Percentiles rank a stretch among this genome's conserved stretches.
These are phyloP conservation scores for Carpatolechia fugitivella DNA, from an alignment of 2,888 invertebrate genomes.

Conservation along the genomic window DNA sequence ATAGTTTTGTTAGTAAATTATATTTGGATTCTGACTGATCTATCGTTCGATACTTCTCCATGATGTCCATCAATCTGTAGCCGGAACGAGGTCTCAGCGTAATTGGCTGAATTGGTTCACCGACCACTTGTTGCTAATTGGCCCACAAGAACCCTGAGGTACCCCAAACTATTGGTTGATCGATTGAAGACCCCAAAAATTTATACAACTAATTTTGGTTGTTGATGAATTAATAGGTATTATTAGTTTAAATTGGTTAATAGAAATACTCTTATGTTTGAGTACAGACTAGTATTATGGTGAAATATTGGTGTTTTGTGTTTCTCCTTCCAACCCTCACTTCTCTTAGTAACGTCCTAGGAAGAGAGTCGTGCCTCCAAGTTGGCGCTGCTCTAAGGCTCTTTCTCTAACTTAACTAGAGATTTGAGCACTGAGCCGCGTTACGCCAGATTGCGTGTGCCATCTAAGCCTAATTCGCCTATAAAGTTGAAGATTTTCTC, in stretches of 20 bases:
- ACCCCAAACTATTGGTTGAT: slow-evolving; percentile 44
- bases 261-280: not conserved
- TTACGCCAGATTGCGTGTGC: too few relatives aligned
- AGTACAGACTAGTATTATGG: not conserved
- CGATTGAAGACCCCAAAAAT: slow-evolving; percentile 32
- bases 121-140: slow-evolving; percentile 53
- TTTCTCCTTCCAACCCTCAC: too few relatives aligned
- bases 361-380: too few relatives aligned
- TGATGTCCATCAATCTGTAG: slow-evolving; percentile 44
- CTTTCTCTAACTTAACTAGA: too few relatives aligned
- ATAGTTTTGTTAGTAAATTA: not conserved
- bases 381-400: too few relatives aligned
- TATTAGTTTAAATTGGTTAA: not conserved
- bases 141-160: slow-evolving; percentile 27
- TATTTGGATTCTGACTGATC: not conserved
- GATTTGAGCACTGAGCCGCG: too few relatives aligned
- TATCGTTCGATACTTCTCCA: not conserved
- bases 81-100: slow-evolving; percentile 36
- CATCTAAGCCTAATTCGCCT: too few relatives aligned
- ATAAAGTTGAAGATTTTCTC: too few relatives aligned
- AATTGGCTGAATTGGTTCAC: slow-evolving; percentile 38
- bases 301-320: too few relatives aligned
- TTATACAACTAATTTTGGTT: not conserved
- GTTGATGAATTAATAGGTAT: not conserved
- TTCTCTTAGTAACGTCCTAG: too few relatives aligned